Base-by-base conservation (phyloP, 2,888 invertebrate genomes). In the Eupithecia vulgata region DNA sequence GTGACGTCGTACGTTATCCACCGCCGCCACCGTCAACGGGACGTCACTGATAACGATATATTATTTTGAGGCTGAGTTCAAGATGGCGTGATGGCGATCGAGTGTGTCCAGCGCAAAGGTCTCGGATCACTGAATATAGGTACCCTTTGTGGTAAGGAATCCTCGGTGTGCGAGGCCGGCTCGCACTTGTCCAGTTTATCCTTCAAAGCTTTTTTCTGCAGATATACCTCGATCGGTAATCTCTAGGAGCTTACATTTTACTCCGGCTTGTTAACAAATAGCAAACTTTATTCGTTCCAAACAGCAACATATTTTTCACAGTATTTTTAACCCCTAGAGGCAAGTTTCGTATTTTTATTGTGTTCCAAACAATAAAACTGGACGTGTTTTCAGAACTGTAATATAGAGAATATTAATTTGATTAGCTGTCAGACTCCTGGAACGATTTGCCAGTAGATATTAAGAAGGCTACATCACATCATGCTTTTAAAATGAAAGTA, bases 371-470 rank as follows among this genome's bases (percentile, higher is more conserved):
- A 48, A n/a, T 48, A 48, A n/a, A 48, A 48, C n/a, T 8, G 10
- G n/a, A n/a, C n/a, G 48, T 48, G n/a, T 48, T n/a, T 48, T 48
- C 48, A 48, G 48, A n/a, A 17, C 45, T n/a, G n/a, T n/a, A n/a
- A n/a, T n/a, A n/a, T n/a, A n/a, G n/a, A n/a, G n/a, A n/a, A n/a
- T n/a, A n/a, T n/a, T n/a, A n/a, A n/a, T n/a, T n/a, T n/a, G n/a
- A n/a, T n/a, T n/a, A n/a, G n/a, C n/a, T n/a, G n/a, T n/a, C n/a
- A n/a, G n/a, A n/a, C n/a, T n/a, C n/a, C n/a, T n/a, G n/a, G n/a
- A n/a, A n/a, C n/a, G n/a, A n/a, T n/a, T n/a, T n/a, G n/a, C n/a
- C n/a, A n/a, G n/a, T n/a, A n/a, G n/a, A n/a, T n/a, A n/a, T n/a
- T n/a, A n/a, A n/a, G n/a, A n/a, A n/a, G n/a, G n/a, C n/a, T n/a